Conservation (phyloP, 2,797 vertebrate species). For the Orestias chungarensis region DNA sequence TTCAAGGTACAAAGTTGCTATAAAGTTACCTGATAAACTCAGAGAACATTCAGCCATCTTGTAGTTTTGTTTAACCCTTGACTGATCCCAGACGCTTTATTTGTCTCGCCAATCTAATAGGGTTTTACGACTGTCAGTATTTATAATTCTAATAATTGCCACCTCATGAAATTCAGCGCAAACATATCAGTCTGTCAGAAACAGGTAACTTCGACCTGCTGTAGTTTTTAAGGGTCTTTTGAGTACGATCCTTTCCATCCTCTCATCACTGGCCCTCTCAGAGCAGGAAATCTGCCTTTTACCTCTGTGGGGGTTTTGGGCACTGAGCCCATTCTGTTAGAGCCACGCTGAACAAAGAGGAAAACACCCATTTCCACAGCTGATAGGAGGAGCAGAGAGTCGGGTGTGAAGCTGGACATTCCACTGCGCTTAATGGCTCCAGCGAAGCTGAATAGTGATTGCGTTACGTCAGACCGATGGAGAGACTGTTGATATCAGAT, state of each 20-base stretch:
- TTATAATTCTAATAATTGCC: no score
- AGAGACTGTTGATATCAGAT: conserved; percentile 47
- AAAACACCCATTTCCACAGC: conserved; percentile 75
- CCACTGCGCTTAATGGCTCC: conserved; percentile 69
- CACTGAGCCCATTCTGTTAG: conserved; percentile 44
- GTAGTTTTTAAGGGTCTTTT: not conserved
- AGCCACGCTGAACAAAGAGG: conserved; percentile 68
- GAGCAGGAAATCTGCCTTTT: conserved; percentile 24
- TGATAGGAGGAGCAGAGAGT: conserved; percentile 67
- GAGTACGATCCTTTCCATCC: not conserved
- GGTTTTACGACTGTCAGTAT: not conserved
- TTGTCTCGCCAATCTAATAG: no score
- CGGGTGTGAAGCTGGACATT: conserved; percentile 71
- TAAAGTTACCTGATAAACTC: no score
- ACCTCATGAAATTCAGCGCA: no score
- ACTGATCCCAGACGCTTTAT: no score
- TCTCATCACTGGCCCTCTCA: conserved; percentile 6
- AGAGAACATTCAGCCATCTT: no score
- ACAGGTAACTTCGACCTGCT: not conserved
- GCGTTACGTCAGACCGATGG: conserved; percentile 60
- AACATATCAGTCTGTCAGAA: no score
- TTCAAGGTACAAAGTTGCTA: no score
- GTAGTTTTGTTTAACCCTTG: no score
- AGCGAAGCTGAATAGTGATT: conserved; percentile 65
- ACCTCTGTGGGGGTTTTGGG: conserved; percentile 16